Evolutionary conservation across 2,888 invertebrate genomes (phyloP), one percentile per base, ranked within the genome.

Genomic region (Elegia similella): DNA sequence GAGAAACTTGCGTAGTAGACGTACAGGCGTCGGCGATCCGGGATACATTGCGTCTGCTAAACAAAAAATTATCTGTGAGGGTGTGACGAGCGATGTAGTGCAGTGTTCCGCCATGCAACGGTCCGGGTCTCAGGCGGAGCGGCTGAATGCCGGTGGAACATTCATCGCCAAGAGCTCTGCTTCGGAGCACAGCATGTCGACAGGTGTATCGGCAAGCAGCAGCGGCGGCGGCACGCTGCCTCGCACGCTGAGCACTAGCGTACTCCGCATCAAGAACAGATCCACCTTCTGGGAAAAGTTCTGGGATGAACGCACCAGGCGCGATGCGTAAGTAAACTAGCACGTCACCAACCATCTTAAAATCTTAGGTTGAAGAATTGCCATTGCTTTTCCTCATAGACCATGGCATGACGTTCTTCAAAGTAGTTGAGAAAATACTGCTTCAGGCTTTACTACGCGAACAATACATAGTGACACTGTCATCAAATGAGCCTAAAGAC

Each of bases 251-350:
- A 96, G 95, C 81, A 96, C 96, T 62, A 96, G 96, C 70, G 96
- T 95, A 42, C 93, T 97, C 55, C 92, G 96, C 72, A 95, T 96
- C 76, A 95, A 95, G 75, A 94, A 95, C 80, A 92, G 96, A 70
- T 94, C 95, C 62, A 93, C 95, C 50, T 97, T 97, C 84, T 97
- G 97, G 97, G 95, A 96, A 77, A 96, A 96, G 84, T 95, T 95
- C 86, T 95, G 95, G 94, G 94, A 94, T 70, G 94, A 95, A 67
- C 92, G 94, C 68, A 93, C 93, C 61, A 93, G 93, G 65, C 90
- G 94, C 67, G 94, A 95, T 80, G 93, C 92, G 95, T 95, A 92
- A 95, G 95, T 94, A 72, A 3, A 23, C 5, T 23, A 23, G 23
- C 5, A 23, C 23, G 23, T 5, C 2, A 23, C 23, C 2, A 23